Evolutionary conservation across 1,140 invertebrate genomes (phyloP), one percentile per base, ranked within the genome.

Genomic region (Battus philenor): DNA sequence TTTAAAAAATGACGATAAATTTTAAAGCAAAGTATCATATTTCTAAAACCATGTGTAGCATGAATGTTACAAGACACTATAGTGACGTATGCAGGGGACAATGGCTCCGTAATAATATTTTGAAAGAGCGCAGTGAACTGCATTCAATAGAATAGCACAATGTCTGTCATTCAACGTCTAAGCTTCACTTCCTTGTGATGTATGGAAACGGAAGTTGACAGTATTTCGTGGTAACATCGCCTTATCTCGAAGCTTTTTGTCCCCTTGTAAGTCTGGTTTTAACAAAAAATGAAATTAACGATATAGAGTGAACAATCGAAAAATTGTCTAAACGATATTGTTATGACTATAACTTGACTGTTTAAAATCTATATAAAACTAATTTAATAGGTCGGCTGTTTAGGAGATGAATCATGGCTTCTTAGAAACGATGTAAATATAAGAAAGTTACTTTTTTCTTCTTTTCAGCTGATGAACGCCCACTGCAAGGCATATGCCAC

Each of bases 141-240:
- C 50, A 62, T 57, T 62, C 46, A 60, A 50, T 45, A 33, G 41
- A 53, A 62, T 45, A 50, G 47, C 51, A 68, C 62, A 66, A 62
- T 63, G 46, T 56, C 48, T 57, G 34, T 59, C 59, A 76, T 78
- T 72, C 69, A 11, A 1, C 29, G 29, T 45, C 36, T 58, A 49
- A 64, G 57, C 56, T 55, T 54, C 53, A 47, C 45, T 59, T 59
- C 54, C 50, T 59, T 56, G 41, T 60, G 53, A 59, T 59, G 26
- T 61, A 53, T 56, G 49, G 41, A 62, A 68, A 65, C 69, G 75
- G 78, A 79, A 82, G 75, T 78, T 74, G 62, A 69, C 69, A 69
- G 59, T 68, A 60, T 50, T 58, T 34, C 44, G 48, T 48, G 57
- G 56, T 54, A 44, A 56, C 48, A 62, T 69, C 56, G 58, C 44